Percentiles rank a stretch among this genome's conserved stretches.
phyloP scores from a whole-genome alignment of 2,113 vertebrate species.

The Carettochelys insculpta region DNA sequence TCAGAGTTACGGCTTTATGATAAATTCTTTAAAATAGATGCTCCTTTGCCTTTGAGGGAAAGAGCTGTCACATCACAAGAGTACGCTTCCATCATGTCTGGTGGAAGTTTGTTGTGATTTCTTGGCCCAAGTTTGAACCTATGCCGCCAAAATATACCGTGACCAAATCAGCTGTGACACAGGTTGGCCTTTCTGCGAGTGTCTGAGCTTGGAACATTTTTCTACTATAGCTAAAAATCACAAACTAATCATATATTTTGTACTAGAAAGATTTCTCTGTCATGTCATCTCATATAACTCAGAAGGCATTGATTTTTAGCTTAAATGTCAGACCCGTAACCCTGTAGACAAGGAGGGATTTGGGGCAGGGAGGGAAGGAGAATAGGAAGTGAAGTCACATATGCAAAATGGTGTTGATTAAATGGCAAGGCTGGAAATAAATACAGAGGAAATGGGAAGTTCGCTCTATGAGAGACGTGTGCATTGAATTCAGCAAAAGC shows the following conservation, averaged over 20 bases:
- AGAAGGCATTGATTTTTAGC: slow-evolving; percentile 57
- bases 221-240: slow-evolving; percentile 45
- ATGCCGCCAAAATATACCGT: slow-evolving; percentile 33
- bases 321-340: slow-evolving; percentile 18
- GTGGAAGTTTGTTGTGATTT: slow-evolving; percentile 56
- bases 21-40: slow-evolving; percentile 34
- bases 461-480: rapidly evolving
- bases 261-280: slow-evolving; percentile 61
- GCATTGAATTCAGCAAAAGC: background rate
- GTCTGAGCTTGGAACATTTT: slow-evolving; percentile 56
- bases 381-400: slow-evolving; percentile 14
- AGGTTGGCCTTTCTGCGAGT: slow-evolving; percentile 45
- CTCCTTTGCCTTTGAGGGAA: slow-evolving; percentile 31
- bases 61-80: background rate
- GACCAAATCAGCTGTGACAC: slow-evolving; percentile 64
- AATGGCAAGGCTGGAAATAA: background rate
- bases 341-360: background rate
- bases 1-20: background rate
- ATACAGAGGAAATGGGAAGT: background rate
- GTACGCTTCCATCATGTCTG: slow-evolving; percentile 14
- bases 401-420: slow-evolving; percentile 21
- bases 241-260: slow-evolving; percentile 64
- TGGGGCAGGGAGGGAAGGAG: background rate
- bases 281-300: slow-evolving; percentile 57
- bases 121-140: slow-evolving; percentile 47